Evolutionary conservation across 2,888 invertebrate species (phyloP), one percentile per base, ranked within the genome.

Genomic region (Zygothrica quintamaculata): DNA sequence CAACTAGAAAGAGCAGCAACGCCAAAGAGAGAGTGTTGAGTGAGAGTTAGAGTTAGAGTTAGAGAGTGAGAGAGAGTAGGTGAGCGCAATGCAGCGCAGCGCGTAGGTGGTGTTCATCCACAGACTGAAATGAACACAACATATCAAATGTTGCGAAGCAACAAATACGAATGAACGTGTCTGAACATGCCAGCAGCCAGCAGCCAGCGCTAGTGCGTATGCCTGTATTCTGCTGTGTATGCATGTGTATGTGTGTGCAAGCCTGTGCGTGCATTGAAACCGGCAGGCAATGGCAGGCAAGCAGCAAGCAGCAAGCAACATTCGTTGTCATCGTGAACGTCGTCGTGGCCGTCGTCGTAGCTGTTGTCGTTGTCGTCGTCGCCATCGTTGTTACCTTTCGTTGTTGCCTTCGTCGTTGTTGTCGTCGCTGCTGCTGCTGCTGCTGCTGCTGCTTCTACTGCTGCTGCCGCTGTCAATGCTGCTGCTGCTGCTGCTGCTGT

Each of bases 71-170:
- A 33, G 18, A n/a, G 40, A 33, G 29, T 12, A 4, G 7, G 12
- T 13, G 13, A 2, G 8, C 13, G 12, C 43, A 44, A 15, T 16
- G 37, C 37, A 6, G 3, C 11, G 22, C 36, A 34, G 31, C 33
- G 74, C 37, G 71, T 71, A 75, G 65, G 55, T 31, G 58, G 57
- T 16, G 76, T 65, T 72, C 75, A 72, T 71, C 70, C 25, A n/a
- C 16, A 33, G n/a, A 16, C 25, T 37, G n/a, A 53, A 75, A 75
- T 65, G 71, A 72, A 71, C 46, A 11, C 29, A 18, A 12, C 1
- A 5, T 13, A 16, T n/a, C 40, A 33, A 71, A 72, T 72, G 71
- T 75, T 75, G 72, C 67, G 31, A 44, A 37, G 29, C 50, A 51
- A 18, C 60, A 48, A 55, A 44, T 25, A 34, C 46, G 37, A 67